Evolutionary conservation across 1,140 invertebrate species (phyloP), one percentile per base, ranked within the genome.

Genomic region (Laupala kohalensis): DNA sequence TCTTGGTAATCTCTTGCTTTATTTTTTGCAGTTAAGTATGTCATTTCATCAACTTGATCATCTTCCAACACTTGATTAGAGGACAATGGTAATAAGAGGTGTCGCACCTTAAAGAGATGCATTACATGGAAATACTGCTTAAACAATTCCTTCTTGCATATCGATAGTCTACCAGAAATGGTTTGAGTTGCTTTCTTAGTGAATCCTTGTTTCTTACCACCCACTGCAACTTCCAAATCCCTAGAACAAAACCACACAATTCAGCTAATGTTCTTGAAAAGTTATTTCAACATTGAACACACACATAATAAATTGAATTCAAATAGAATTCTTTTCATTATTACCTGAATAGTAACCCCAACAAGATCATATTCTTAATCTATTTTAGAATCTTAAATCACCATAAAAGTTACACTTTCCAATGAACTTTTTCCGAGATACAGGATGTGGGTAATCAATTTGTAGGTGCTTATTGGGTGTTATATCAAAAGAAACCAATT

Each of bases 191-290:
- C 64, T 29, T 91, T 94, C 75, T 90, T 93, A 2, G 92, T 94
- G 15, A 88, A 81, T 4, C 94, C 94, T 80, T 92, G 89, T 74
- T 88, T 91, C 76, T 84, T 86, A 28, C 94, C 94, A 78, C 90
- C 86, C 0, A 94, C 89, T 65, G 87, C 84, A 19, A 95, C 86
- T 82, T 96, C 92, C 29, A 84, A 79, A 29, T 82, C 73, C 64
- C 89, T 91, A 72, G 83, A 83, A 66, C 64, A 66, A 66, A 66
- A 4, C 26, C 26, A 66, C 4, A 4, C 23, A 27, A 12, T 63
- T 12, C 12, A n/a, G n/a, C n/a, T n/a, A n/a, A n/a, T n/a, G n/a
- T n/a, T n/a, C n/a, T n/a, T n/a, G n/a, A n/a, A n/a, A 67, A 23
- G 12, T 23, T 12, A 23, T 67, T 25, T 67, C 13, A 67, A 25